Percentiles rank a stretch among this genome's conserved stretches.
Evolutionary conservation across 2,888 invertebrate genomes (phyloP).

Genomic region (Minunthozetes semirufus): DNA sequence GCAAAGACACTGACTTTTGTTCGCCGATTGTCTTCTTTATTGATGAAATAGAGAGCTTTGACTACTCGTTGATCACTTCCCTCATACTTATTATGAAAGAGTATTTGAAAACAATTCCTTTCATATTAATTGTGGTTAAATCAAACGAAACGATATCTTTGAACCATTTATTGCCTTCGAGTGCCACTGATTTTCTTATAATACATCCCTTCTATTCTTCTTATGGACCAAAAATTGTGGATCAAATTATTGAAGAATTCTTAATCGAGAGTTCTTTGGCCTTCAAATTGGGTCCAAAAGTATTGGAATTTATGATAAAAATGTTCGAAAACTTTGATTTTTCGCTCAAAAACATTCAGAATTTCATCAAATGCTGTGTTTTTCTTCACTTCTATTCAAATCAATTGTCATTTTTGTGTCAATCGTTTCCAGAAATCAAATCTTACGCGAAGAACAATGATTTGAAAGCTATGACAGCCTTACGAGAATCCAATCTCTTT

Average conservation of each 20-base stretch:
- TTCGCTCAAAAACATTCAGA: not conserved
- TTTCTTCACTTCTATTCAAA: not conserved
- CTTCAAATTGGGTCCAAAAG: conserved; percentile 22
- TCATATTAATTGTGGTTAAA: not conserved
- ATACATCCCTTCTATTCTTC: not conserved
- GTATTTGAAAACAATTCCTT: conserved; percentile 38
- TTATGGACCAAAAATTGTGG: not conserved
- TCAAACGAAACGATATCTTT: conserved; percentile 15
- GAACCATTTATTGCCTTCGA: conserved; percentile 20
- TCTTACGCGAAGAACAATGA: not conserved
- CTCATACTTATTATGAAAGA: conserved; percentile 40
- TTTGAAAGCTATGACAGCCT: not conserved
- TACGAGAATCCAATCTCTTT: not conserved
- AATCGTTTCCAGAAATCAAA: not conserved
- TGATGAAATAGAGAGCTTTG: conserved; percentile 18
- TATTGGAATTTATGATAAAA: conserved; percentile 14
- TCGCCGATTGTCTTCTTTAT: conserved; percentile 19
- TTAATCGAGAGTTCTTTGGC: not conserved
- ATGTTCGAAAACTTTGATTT: conserved; percentile 16
- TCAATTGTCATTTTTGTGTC: conserved; percentile 5
- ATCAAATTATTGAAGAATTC: not conserved
- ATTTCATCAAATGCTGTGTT: not conserved
- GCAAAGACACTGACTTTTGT: not conserved
- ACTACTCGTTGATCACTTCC: not conserved
- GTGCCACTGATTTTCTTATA: not conserved